These are phyloP conservation scores for Leucopsar rothschildi DNA, from an alignment of 2,113 vertebrate genomes.

Conservation along the genomic window DNA sequence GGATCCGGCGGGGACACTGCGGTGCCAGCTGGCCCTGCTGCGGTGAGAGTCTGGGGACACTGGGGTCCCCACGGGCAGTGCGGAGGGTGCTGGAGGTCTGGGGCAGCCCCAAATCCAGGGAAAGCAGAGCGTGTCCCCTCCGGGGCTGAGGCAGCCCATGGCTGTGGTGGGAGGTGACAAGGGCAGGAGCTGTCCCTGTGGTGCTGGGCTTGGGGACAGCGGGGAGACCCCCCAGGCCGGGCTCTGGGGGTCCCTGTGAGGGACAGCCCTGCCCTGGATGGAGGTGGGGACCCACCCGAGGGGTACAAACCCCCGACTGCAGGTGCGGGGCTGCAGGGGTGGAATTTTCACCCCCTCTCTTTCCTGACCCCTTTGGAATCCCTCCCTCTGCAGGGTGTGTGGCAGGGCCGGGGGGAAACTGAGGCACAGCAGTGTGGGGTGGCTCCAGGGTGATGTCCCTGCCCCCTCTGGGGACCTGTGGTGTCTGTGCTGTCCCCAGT, in stretches of 20 bases:
- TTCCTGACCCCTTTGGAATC: not conserved
- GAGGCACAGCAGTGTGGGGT: not conserved
- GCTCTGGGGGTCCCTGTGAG: not conserved
- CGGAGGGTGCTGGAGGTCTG: fast-evolving
- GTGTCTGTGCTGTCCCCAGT: not conserved
- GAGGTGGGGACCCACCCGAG: not conserved
- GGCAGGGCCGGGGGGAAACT: not conserved
- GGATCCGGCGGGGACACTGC: not conserved
- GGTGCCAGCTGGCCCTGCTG: not conserved
- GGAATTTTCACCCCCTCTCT: not conserved
- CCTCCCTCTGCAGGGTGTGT: not conserved
- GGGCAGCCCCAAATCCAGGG: not conserved
- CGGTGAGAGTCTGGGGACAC: not conserved
- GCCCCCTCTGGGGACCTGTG: not conserved
- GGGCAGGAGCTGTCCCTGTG: not conserved
- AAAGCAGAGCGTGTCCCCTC: fast-evolving
- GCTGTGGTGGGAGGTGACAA: not conserved
- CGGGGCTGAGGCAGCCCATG: fast-evolving
- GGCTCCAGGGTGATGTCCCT: not conserved
- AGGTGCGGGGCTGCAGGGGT: fast-evolving
- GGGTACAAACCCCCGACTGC: fast-evolving
- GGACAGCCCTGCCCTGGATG: not conserved
- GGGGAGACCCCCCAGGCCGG: not conserved
- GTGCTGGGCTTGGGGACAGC: not conserved
- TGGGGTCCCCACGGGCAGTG: not conserved